Evolutionary conservation across 2,888 invertebrate genomes (phyloP), one percentile per base, ranked within the genome.

Genomic region (Allolobophora icterica): DNA sequence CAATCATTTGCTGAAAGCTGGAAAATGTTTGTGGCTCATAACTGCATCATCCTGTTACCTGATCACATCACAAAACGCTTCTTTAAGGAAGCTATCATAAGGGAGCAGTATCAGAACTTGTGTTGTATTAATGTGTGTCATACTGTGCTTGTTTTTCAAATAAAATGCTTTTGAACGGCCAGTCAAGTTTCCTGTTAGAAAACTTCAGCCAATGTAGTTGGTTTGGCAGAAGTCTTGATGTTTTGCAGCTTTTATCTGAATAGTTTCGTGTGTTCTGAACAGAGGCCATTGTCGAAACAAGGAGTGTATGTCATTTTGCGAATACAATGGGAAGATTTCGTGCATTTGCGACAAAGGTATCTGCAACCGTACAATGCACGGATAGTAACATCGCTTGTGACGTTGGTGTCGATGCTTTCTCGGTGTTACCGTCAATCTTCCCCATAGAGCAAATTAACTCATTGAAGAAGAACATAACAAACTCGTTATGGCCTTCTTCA

Each of bases 241-340:
- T 71, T 24, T 71, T 30, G 3, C 4, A 3, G 52, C 71, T 71
- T n/a, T 30, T 30, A 71, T 71, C n/a, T 71, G 30, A 71, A n/a
- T 71, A n/a, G n/a, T 71, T 71, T 71, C 71, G 17, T 87, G 87
- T 87, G 21, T 34, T 91, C 15, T n/a, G 35, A 38, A 30, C 90
- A 93, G 93, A 30, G 93, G 93, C 0, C 97, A 98, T 94, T 99
- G 99, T 95, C 96, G 97, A 91, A 96, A 96, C 94, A 99, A 99
- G n/a, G 97, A 97, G 94, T 99, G 99, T 95, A 97, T 98, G 94
- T 98, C 99, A 0, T 99, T 97, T 95, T 99, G 99, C 95, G 98
- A 99, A 96, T 98, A 98, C 90, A 92, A 93, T 83, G 94, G 94
- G 17, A 96, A 98, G 95, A 98, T 98, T 95, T 98, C 98, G 95